phyloP scores from a whole-genome alignment of 2,113 vertebrate species.

The Charina bottae region DNA sequence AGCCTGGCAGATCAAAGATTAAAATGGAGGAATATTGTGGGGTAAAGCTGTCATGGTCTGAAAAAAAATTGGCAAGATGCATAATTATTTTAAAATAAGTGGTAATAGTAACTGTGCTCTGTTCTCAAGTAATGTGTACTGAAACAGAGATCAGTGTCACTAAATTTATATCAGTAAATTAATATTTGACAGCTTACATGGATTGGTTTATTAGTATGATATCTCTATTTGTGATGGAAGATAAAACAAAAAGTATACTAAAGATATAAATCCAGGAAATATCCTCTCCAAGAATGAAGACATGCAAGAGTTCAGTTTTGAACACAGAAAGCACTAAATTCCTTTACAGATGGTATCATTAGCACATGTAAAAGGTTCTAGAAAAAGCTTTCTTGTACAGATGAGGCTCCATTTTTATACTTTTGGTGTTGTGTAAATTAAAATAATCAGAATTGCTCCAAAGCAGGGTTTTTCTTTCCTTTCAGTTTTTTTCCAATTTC shows the following conservation, averaged over 20 bases:
- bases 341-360: slow-evolving; percentile 61
- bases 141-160: slow-evolving; percentile 36
- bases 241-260: slow-evolving; percentile 29
- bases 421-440: slow-evolving; percentile 20
- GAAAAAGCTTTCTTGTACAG: slow-evolving; percentile 40
- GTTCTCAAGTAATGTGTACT: slow-evolving; percentile 51
- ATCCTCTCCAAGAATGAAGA: background rate
- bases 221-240: background rate
- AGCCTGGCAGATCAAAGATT: slow-evolving; percentile 11
- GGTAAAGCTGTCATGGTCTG: background rate
- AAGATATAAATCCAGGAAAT: slow-evolving; percentile 42
- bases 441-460: slow-evolving; percentile 12
- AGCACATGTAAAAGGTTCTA: slow-evolving; percentile 28
- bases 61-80: slow-evolving; percentile 1
- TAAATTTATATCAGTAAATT: slow-evolving; percentile 14
- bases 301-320: slow-evolving; percentile 46
- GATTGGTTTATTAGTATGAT: background rate
- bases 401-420: slow-evolving; percentile 20
- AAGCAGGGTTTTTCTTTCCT: background rate
- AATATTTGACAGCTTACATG: slow-evolving; percentile 4
- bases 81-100: background rate
- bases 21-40: slow-evolving; percentile 12
- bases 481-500: slow-evolving; percentile 35
- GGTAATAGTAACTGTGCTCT: background rate
- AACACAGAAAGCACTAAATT: slow-evolving; percentile 56